These are phyloP conservation scores for Dorcus parallelipipedus DNA, from an alignment of 2,888 invertebrate species.

Conservation along the genomic window DNA sequence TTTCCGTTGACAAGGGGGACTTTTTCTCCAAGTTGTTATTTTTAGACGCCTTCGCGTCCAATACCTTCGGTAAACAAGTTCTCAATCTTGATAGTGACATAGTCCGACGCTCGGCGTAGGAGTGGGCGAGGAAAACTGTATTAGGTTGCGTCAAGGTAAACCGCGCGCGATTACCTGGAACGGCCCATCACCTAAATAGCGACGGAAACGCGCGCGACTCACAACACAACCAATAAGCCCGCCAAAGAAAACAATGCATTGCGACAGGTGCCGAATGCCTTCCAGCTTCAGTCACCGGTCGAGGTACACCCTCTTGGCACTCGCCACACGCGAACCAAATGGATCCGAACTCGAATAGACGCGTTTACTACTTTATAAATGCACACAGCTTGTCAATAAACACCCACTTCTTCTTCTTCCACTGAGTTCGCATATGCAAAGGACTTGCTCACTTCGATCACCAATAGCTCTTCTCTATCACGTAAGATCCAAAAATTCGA, in stretches of 20 bases:
- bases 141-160: conserved; percentile 13
- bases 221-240: conserved; percentile 15
- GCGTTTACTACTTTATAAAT: not conserved
- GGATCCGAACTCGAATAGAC: not conserved
- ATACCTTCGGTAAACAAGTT: conserved; percentile 7
- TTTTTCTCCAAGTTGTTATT: conserved; percentile 32
- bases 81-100: conserved; percentile 1
- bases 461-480: no score
- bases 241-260: conserved; percentile 17
- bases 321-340: not conserved
- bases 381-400: not conserved
- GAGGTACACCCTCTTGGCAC: not conserved
- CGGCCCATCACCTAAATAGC: conserved; percentile 11
- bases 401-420: not conserved
- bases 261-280: conserved; percentile 15
- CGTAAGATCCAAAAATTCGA: no score
- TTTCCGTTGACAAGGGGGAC: conserved; percentile 38
- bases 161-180: conserved; percentile 9
- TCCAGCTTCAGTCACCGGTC: conserved; percentile 10
- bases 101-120: not conserved
- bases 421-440: no score
- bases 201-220: conserved; percentile 15
- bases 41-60: conserved; percentile 12
- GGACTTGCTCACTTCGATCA: no score
- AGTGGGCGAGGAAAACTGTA: not conserved